Percentiles rank a stretch among this genome's conserved stretches.
These are phyloP conservation scores for Cathartes aura DNA, from an alignment of 2,113 vertebrate species.

Conservation along the genomic window DNA sequence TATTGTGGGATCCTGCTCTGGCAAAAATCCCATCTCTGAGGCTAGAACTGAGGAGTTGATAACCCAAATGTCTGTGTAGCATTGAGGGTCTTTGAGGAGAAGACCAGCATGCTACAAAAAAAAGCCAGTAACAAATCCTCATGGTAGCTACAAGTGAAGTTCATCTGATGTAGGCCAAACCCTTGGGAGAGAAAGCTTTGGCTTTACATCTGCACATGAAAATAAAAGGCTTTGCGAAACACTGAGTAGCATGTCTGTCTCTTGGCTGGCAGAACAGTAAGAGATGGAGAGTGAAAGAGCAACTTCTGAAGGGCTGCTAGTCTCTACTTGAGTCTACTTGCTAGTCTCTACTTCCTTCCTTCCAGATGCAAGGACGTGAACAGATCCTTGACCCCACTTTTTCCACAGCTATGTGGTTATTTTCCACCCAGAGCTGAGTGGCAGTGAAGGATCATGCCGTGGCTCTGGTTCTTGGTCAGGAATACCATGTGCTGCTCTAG, in stretches of 20 bases:
- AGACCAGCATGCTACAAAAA: background rate
- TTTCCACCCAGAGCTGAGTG: background rate
- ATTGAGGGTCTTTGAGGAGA: background rate
- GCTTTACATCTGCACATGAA: background rate
- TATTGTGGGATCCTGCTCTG: background rate
- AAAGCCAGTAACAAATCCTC: accelerated
- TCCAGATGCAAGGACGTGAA: background rate
- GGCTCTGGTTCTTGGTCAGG: background rate
- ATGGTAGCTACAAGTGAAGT: background rate
- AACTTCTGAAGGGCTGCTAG: background rate
- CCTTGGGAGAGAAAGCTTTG: background rate
- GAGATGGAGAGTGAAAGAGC: background rate
- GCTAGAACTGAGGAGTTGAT: background rate
- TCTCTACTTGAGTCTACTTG: background rate
- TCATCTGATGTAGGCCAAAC: background rate
- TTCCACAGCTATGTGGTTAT: background rate
- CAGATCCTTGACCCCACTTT: background rate
- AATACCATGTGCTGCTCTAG: background rate
- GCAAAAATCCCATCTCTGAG: background rate
- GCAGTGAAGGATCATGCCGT: background rate
- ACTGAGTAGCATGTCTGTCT: background rate
- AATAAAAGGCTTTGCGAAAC: background rate
- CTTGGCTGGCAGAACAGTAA: background rate
- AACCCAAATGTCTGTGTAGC: background rate
- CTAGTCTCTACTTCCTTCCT: background rate